Conservation (phyloP, 2,797 vertebrate genomes). For the Oreochromis mossambicus region DNA sequence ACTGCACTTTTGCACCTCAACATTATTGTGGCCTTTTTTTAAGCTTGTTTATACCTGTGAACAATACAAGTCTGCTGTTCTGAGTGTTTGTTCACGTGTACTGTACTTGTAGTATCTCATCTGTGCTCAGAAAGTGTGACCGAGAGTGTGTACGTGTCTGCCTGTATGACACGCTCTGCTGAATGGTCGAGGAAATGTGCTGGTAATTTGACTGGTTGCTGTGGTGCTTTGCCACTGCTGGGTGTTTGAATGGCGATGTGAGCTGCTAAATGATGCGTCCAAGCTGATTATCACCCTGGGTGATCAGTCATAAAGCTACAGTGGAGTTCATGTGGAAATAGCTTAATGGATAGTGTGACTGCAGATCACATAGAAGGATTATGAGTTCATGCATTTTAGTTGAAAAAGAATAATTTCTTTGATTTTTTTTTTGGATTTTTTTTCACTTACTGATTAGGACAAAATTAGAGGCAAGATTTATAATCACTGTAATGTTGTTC, state of each 20-base stretch:
- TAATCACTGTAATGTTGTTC: background rate
- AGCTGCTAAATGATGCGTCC: conserved; percentile 44
- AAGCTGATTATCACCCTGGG: conserved; percentile 20
- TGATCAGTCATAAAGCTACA: conserved; percentile 15
- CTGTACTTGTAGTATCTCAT: background rate
- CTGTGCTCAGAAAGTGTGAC: background rate
- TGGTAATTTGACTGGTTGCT: conserved; percentile 9
- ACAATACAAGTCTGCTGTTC: background rate
- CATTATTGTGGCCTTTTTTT: background rate
- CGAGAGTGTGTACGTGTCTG: background rate
- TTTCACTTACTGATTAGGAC: background rate
- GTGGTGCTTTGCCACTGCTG: conserved; percentile 7
- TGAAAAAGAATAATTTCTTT: background rate
- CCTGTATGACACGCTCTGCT: background rate
- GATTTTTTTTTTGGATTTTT: background rate
- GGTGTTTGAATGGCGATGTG: conserved; percentile 8
- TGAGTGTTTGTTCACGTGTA: background rate
- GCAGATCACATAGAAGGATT: background rate
- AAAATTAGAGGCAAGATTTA: background rate
- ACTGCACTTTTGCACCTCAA: background rate
- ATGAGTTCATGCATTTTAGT: background rate
- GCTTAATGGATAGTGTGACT: background rate
- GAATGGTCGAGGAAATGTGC: conserved; percentile 14
- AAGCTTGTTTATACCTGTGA: background rate
- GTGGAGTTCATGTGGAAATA: background rate